phyloP scores from a whole-genome alignment of 1,140 invertebrate species.

The Stratiolaelaps scimitus region DNA sequence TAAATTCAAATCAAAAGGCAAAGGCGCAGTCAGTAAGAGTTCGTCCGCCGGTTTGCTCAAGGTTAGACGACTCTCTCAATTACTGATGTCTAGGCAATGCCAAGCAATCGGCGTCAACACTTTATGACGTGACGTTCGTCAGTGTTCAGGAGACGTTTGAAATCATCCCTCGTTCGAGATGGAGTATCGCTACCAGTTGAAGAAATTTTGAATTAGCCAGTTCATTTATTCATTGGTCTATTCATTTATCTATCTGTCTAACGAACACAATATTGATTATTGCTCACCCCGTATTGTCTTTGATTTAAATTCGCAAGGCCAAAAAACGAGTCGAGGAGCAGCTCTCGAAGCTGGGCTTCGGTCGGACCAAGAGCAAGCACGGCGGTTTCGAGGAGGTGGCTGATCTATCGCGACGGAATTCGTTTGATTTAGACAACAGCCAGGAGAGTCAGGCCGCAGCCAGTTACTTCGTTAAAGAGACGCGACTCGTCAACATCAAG shows the following conservation, averaged over 20 bases:
- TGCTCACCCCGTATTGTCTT: conserved; percentile 39
- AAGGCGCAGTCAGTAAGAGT: conserved; percentile 31
- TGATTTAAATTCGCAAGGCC: conserved; percentile 62
- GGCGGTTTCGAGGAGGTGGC: conserved; percentile 66
- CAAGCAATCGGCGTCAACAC: too few relatives aligned
- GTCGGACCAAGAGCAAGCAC: conserved; percentile 61
- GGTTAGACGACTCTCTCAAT: too few relatives aligned
- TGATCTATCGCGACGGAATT: conserved; percentile 70
- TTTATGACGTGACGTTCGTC: too few relatives aligned
- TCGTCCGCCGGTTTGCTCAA: conserved; percentile 30
- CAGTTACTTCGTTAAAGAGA: conserved; percentile 69
- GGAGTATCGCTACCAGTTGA: too few relatives aligned
- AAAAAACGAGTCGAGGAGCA: conserved; percentile 70
- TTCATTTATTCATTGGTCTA: too few relatives aligned
- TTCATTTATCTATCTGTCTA: too few relatives aligned
- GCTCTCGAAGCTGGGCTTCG: conserved; percentile 47
- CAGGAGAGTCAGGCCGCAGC: conserved; percentile 51
- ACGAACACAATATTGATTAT: too few relatives aligned
- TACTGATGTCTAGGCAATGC: too few relatives aligned
- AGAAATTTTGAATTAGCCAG: too few relatives aligned
- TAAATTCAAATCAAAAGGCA: conserved; percentile 36
- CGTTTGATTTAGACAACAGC: conserved; percentile 61
- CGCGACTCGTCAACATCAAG: conserved; percentile 58
- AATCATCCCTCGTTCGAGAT: too few relatives aligned
- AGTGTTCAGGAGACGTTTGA: conserved; percentile 44